These are phyloP conservation scores for Auanema freiburgensis DNA, from an alignment of 2,888 invertebrate species.

Conservation along the genomic window DNA sequence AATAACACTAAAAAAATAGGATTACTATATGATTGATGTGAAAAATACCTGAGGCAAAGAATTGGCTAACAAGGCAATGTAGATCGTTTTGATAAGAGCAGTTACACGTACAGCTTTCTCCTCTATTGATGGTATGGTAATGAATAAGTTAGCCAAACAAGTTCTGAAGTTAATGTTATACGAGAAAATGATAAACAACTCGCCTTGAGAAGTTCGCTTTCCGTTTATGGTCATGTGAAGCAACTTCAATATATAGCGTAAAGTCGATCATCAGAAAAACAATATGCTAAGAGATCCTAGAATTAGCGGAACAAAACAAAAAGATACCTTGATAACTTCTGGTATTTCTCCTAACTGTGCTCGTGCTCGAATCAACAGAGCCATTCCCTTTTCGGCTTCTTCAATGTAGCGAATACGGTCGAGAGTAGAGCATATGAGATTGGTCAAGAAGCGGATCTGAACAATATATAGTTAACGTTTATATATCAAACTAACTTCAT, in stretches of 20 bases:
- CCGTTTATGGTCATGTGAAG: conserved; percentile 2
- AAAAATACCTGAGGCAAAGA: conserved; percentile 28
- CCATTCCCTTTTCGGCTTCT: conserved; percentile 15
- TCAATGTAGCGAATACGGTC: conserved; percentile 7
- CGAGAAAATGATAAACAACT: neutral
- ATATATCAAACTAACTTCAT: neutral
- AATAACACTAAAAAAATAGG: no score
- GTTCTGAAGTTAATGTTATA: conserved; percentile 3
- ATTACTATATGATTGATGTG: no score
- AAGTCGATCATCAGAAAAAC: conserved; percentile 5
- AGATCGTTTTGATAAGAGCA: conserved; percentile 22
- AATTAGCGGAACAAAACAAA: neutral
- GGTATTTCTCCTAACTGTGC: conserved; percentile 17
- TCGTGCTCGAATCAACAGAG: conserved; percentile 16
- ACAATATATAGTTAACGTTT: neutral
- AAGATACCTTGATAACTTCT: conserved; percentile 8
- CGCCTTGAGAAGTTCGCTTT: conserved; percentile 12
- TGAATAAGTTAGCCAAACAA: conserved; percentile 19
- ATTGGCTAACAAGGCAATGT: conserved; percentile 30
- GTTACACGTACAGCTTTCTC: conserved; percentile 5
- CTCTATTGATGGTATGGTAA: conserved; percentile 19
- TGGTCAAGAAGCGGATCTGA: neutral
- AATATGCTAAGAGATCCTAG: no score
- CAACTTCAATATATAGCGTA: neutral
- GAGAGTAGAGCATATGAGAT: conserved; percentile 12